Base-by-base conservation (phyloP, 2,113 vertebrate genomes). In the Catagonus wagneri region DNA sequence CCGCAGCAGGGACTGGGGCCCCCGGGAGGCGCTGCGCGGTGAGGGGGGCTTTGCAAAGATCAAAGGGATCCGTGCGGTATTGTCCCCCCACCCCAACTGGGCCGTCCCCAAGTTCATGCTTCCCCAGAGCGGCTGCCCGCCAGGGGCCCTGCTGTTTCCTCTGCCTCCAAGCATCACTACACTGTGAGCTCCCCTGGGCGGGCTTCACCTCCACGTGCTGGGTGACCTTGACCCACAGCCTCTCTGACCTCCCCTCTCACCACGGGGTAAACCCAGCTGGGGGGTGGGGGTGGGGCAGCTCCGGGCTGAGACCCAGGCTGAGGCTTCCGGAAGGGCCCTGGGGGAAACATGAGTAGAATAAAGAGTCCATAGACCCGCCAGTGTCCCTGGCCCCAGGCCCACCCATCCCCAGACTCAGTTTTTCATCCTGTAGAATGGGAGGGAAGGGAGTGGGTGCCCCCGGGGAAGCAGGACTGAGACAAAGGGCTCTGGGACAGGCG, bases 381-480 rank as follows among this genome's bases (percentile, higher is more conserved):
- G 10, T 19, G 39, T 6, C 15, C 61, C 12, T 16, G 50, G 36
- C 20, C 88, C n/a, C 27, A 11, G 58, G 54, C 34, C 83, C n/a
- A 32, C 56, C 16, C 8, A 7, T 17, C 52, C n/a, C 13, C 5
- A 14, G 7, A 23, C 87, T 50, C 16, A 1, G 74, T 27, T 81
- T 75, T 81, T 29, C 36, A 9, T 83, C 75, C 54, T 39, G 36
- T 8, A 32, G 4, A 9, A 34, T 0, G 44, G 32, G 85, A 75
- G 3, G n/a, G 83, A 32, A 54, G 10, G 34, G 32, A 6, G 34
- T 12, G 22, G 44, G 71, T 16, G 0, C 19, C n/a, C 3, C 0
- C 74, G 2, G n/a, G 29, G 56, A 81, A 44, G 13, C 5, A 19
- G 54, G 34, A 63, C 17, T 34, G 60, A 79, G 36, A 52, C 23